Conservation (phyloP, 2,113 vertebrate species). For the Nanorana parkeri region DNA sequence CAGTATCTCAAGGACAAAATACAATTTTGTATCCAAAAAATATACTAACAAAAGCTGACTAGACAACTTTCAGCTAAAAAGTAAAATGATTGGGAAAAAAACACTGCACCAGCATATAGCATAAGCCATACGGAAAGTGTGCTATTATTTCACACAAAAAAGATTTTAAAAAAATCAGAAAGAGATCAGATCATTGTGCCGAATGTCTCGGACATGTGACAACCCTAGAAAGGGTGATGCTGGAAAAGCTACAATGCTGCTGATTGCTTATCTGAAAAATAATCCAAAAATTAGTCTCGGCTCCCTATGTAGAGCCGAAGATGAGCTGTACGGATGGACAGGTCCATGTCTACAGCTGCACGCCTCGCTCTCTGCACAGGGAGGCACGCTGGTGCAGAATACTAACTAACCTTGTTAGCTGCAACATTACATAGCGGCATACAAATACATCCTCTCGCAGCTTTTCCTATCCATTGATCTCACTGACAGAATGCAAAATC, state of each 20-base stretch:
- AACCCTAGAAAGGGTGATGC: neutral
- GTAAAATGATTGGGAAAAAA: neutral
- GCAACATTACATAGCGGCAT: conserved; percentile 14
- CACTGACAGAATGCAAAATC: conserved; percentile 11
- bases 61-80: neutral
- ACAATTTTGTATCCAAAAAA: too few species aligned
- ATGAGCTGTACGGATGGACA: neutral
- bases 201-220: neutral
- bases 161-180: neutral
- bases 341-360: conserved; percentile 8
- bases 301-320: conserved; percentile 4
- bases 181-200: neutral
- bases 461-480: conserved; percentile 25
- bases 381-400: conserved; percentile 27
- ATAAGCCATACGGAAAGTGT: neutral
- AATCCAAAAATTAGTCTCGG: conserved; percentile 34
- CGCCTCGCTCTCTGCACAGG: neutral
- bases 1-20: too few species aligned
- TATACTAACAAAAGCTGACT: neutral
- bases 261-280: conserved; percentile 23
- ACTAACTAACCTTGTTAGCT: conserved; percentile 44
- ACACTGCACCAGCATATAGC: neutral
- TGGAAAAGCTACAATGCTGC: neutral
- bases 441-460: conserved; percentile 27
- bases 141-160: neutral